Percentiles rank a stretch among this genome's conserved stretches.
Evolutionary conservation across 2,113 vertebrate species (phyloP).

Genomic region (Chascanopsetta lugubris): DNA sequence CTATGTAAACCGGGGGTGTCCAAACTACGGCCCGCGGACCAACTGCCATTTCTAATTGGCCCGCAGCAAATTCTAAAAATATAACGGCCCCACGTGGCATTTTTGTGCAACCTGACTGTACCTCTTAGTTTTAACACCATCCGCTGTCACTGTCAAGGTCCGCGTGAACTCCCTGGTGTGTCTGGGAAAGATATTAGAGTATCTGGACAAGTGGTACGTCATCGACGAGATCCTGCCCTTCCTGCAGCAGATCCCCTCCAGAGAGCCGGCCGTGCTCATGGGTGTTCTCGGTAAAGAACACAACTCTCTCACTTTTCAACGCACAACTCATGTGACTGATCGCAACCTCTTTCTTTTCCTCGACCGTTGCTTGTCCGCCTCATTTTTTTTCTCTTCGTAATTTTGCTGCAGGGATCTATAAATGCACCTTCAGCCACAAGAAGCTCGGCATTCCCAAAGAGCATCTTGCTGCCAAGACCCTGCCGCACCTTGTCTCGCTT

Average conservation of each 20-base stretch:
- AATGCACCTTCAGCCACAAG: constrained; percentile 98
- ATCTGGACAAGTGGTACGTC: constrained; percentile 98
- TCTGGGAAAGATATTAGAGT: constrained; percentile 97
- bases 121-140: not conserved
- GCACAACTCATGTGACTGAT: not conserved
- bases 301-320: not conserved
- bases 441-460: constrained; percentile 99
- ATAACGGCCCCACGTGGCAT: no score
- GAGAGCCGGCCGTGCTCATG: constrained; percentile 98
- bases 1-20: no score
- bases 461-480: constrained; percentile 90
- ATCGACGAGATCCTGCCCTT: constrained; percentile 98
- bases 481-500: constrained; percentile 95
- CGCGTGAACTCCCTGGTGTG: constrained; percentile 98
- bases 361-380: not conserved
- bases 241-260: constrained; percentile 96
- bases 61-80: no score
- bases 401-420: constrained; percentile 97
- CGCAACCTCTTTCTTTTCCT: not conserved
- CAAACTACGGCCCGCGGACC: no score
- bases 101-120: not conserved
- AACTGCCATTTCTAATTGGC: no score
- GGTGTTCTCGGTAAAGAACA: constrained; percentile 90
- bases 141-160: constrained; percentile 78
- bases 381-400: not conserved